These are phyloP conservation scores for Dynastes hyllus DNA, from an alignment of 2,888 invertebrate species.

Conservation along the genomic window DNA sequence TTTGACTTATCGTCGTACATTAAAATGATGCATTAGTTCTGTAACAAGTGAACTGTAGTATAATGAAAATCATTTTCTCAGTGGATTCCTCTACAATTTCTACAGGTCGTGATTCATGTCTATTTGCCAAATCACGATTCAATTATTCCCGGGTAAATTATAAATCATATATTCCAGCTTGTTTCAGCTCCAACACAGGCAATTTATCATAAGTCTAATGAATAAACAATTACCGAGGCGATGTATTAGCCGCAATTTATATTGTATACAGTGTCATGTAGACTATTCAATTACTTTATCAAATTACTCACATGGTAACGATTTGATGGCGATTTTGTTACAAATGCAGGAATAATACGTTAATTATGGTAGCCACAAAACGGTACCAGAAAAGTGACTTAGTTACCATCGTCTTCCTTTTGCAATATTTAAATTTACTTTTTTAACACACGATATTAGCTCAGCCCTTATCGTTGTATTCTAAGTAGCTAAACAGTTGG, in stretches of 20 bases:
- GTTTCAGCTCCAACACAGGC: not conserved
- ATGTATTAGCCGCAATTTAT: conserved; percentile 1
- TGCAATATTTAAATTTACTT: no score
- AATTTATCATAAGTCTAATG: not conserved
- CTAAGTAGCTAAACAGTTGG: no score
- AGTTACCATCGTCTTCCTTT: no score
- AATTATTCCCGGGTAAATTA: not conserved
- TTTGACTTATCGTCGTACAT: no score
- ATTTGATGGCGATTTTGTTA: not conserved
- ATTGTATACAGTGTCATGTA: not conserved
- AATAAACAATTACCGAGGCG: conserved; percentile 13
- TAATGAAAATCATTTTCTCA: not conserved
- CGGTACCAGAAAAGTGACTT: no score
- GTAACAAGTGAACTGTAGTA: no score
- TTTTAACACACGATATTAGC: no score
- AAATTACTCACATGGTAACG: not conserved
- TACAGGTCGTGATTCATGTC: not conserved
- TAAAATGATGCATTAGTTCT: no score
- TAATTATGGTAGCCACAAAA: not conserved
- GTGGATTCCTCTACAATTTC: not conserved
- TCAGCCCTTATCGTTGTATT: no score
- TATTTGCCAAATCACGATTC: conserved; percentile 1
- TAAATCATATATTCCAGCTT: conserved; percentile 1
- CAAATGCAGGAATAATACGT: not conserved
- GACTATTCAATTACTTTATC: not conserved